A percentile compares a stretch with the other conserved stretches of the same genome.
These are phyloP conservation scores for Turnix velox DNA, from an alignment of 2,113 vertebrate species.

Conservation along the genomic window DNA sequence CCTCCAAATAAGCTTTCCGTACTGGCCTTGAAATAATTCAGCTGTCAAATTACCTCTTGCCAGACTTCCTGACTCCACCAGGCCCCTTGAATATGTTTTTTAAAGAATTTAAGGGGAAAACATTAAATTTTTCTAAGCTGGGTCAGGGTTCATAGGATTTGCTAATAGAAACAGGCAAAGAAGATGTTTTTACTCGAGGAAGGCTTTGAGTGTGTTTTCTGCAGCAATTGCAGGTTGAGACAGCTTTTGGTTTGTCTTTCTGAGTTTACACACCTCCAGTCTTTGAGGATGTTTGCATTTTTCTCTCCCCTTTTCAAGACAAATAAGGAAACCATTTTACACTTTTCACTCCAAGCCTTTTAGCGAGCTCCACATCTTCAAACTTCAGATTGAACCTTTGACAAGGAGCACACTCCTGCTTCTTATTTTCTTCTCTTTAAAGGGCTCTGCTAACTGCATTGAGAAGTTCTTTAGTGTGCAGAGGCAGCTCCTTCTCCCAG, in stretches of 20 bases:
- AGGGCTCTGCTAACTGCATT: background rate
- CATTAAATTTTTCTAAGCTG: slow-evolving; percentile 87
- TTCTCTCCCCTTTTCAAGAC: slow-evolving; percentile 60
- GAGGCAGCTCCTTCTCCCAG: slow-evolving; percentile 24
- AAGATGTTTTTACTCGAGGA: slow-evolving; percentile 83
- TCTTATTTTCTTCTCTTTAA: background rate
- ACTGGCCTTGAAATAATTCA: slow-evolving; percentile 90
- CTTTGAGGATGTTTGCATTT: slow-evolving; percentile 53
- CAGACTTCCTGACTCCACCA: slow-evolving; percentile 82
- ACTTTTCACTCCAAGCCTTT: slow-evolving; percentile 38
- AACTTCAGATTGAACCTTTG: slow-evolving; percentile 73
- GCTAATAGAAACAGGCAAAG: slow-evolving; percentile 83
- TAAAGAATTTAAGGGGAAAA: slow-evolving; percentile 88
- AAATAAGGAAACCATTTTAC: slow-evolving; percentile 12
- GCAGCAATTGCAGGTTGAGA: slow-evolving; percentile 73
- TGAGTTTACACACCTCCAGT: slow-evolving; percentile 56
- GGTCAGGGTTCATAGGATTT: slow-evolving; percentile 88
- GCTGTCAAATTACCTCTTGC: slow-evolving; percentile 88
- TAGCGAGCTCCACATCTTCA: slow-evolving; percentile 27
- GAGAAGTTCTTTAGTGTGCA: background rate
- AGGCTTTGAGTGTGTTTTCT: slow-evolving; percentile 79
- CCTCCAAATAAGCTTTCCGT: slow-evolving; percentile 88
- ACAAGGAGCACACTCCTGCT: background rate
- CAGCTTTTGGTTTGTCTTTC: slow-evolving; percentile 74
- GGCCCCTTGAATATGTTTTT: slow-evolving; percentile 84